Evolutionary conservation across 2,888 invertebrate genomes (phyloP).

Genomic region (Pheosia tremula): DNA sequence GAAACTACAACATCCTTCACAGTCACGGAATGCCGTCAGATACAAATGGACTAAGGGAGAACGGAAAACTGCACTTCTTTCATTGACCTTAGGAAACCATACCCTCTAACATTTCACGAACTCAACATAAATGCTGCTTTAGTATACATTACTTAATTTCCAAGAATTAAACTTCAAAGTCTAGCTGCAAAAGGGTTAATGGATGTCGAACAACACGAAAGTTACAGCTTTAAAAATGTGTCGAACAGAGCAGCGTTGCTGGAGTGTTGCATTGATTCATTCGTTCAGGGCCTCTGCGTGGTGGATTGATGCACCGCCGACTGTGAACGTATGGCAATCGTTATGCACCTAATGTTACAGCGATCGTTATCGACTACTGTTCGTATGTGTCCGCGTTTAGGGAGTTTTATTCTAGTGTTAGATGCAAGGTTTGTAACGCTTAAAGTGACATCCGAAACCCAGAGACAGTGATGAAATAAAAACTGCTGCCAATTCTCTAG

Average conservation of each 20-base stretch:
- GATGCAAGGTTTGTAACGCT: slow-evolving; percentile 9
- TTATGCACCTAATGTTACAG: slow-evolving; percentile 80
- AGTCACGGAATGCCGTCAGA: slow-evolving; percentile 37
- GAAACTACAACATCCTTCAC: slow-evolving; percentile 24
- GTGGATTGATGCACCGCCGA: slow-evolving; percentile 73
- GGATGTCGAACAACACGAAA: slow-evolving; percentile 4
- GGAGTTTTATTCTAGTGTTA: slow-evolving; percentile 63
- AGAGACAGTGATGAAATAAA: neutral
- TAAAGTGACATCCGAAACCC: neutral
- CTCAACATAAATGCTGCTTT: neutral
- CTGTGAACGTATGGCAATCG: slow-evolving; percentile 77
- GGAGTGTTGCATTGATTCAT: slow-evolving; percentile 69
- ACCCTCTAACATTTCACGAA: slow-evolving; percentile 12
- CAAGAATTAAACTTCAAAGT: neutral
- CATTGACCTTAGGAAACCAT: slow-evolving; percentile 49
- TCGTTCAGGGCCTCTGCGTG: slow-evolving; percentile 69
- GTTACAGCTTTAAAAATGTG: slow-evolving; percentile 13
- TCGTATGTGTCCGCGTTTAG: slow-evolving; percentile 62
- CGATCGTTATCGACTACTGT: slow-evolving; percentile 66
- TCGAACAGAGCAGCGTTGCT: slow-evolving; percentile 27
- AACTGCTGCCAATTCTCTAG: neutral
- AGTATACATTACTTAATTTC: slow-evolving; percentile 8
- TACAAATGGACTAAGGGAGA: slow-evolving; percentile 37
- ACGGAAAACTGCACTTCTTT: slow-evolving; percentile 52
- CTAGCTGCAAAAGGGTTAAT: slow-evolving; percentile 11